A percentile compares a stretch with the other conserved stretches of the same genome.
These are phyloP conservation scores for Rhaphigaster nebulosa DNA, from an alignment of 2,888 invertebrate species.

Conservation along the genomic window DNA sequence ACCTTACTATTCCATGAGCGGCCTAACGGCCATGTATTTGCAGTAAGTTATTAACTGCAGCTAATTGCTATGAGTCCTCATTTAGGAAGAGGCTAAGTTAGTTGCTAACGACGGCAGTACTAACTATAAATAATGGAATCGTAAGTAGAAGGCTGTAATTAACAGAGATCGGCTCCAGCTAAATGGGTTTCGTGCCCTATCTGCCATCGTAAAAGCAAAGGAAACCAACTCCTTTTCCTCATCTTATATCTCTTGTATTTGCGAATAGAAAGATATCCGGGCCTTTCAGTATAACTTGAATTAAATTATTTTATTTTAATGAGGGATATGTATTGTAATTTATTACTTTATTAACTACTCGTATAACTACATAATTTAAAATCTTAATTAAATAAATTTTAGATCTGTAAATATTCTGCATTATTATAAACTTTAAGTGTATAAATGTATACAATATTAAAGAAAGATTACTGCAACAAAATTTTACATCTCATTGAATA, in stretches of 20 bases:
- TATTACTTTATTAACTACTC: no score
- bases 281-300: neutral
- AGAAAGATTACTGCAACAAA: no score
- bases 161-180: neutral
- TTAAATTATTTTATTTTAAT: neutral
- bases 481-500: no score
- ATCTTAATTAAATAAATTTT: neutral
- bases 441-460: no score
- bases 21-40: neutral
- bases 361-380: neutral
- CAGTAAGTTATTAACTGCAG: neutral
- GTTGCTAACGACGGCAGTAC: neutral
- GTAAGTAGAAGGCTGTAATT: slow-evolving; percentile 16
- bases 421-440: no score
- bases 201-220: neutral
- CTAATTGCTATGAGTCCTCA: slow-evolving; percentile 13
- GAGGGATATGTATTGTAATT: neutral
- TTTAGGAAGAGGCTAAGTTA: neutral
- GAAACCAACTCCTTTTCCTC: slow-evolving; percentile 30
- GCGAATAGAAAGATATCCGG: neutral
- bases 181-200: slow-evolving; percentile 39
- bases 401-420: no score
- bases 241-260: neutral
- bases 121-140: slow-evolving; percentile 38
- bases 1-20: neutral